Conservation (phyloP, 2,797 vertebrate species). For the Alfaro cultratus region DNA sequence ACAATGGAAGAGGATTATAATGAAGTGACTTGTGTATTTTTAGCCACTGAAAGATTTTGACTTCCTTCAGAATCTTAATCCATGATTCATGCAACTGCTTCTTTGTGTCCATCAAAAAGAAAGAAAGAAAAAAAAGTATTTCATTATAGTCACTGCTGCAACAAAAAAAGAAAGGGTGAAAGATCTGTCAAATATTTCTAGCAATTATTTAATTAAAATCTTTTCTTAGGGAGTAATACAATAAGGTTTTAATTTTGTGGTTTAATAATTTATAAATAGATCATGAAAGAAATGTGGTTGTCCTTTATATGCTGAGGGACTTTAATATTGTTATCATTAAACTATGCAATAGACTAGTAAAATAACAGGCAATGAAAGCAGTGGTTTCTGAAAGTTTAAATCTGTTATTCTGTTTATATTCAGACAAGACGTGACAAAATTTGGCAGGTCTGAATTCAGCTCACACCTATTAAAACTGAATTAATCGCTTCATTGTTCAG, state of each 20-base stretch:
- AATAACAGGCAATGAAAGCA: background rate
- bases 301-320: background rate
- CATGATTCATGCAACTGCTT: background rate
- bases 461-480: background rate
- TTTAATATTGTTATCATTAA: constrained; percentile 1
- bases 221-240: background rate
- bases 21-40: background rate
- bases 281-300: background rate
- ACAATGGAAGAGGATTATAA: background rate
- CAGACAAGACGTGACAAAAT: background rate
- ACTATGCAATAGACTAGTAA: background rate
- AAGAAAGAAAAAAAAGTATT: background rate
- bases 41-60: background rate
- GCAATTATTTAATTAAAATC: background rate
- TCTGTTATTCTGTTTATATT: background rate
- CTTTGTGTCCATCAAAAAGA: background rate
- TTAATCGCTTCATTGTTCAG: background rate
- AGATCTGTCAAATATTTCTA: background rate
- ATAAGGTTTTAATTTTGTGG: background rate
- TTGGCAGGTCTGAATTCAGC: background rate
- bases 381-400: background rate
- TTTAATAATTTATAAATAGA: background rate
- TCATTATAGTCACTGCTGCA: background rate
- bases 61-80: background rate
- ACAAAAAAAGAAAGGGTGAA: background rate